These are phyloP conservation scores for Lanius ludovicianus DNA, from an alignment of 2,113 vertebrate genomes.

Conservation along the genomic window DNA sequence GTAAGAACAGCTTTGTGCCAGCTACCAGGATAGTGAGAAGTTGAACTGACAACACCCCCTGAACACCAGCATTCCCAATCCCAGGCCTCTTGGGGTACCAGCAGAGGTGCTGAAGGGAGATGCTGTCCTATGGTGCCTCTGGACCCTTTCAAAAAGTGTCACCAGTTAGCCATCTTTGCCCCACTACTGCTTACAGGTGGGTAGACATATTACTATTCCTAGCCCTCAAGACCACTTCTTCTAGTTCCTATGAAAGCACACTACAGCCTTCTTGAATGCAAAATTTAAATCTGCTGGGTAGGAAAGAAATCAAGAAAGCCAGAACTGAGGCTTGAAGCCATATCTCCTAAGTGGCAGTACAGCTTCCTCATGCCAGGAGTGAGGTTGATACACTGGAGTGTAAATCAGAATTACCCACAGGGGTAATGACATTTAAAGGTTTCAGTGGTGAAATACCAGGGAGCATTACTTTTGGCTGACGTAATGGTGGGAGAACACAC, in stretches of 20 bases:
- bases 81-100: rapidly evolving
- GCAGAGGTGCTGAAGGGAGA: neutral
- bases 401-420: neutral
- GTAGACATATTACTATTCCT: neutral
- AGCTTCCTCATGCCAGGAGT: neutral
- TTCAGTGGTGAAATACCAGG: neutral
- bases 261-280: neutral
- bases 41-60: neutral
- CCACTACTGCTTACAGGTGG: neutral
- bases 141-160: neutral
- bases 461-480: neutral
- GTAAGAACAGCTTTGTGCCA: neutral
- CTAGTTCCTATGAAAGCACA: neutral
- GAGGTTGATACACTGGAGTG: neutral
- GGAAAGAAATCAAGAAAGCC: neutral
- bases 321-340: neutral
- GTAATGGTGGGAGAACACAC: neutral
- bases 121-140: neutral
- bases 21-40: neutral
- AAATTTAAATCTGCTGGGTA: neutral
- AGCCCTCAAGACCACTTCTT: neutral
- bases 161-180: neutral
- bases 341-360: neutral
- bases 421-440: neutral
- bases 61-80: neutral